Evolutionary conservation across 2,113 vertebrate species (phyloP).

Genomic region (human): DNA sequence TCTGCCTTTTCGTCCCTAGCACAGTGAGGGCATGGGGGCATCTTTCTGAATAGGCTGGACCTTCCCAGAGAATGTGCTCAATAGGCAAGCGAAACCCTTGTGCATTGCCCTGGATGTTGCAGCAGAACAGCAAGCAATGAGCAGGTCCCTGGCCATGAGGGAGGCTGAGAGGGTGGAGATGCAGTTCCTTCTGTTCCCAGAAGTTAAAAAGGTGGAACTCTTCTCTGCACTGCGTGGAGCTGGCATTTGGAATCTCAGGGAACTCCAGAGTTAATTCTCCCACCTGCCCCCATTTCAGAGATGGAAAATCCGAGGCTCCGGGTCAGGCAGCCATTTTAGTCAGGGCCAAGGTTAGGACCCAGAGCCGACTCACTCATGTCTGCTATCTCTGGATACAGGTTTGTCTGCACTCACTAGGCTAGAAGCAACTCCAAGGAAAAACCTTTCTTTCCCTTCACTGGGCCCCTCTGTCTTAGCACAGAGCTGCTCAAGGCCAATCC

Average conservation of each 20-base stretch:
- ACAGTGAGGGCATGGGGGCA: too few relatives aligned
- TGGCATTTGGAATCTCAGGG: not conserved
- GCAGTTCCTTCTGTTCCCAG: not conserved
- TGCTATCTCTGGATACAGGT: not conserved
- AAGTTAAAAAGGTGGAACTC: not conserved
- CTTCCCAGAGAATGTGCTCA: not conserved
- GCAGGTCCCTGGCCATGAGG: not conserved
- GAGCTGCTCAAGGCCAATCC: not conserved
- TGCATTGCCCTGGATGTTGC: not conserved
- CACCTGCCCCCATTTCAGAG: not conserved
- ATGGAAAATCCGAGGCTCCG: not conserved
- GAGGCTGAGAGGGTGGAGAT: not conserved
- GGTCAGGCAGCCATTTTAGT: not conserved
- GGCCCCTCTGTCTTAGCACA: not conserved
- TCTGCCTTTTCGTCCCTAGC: not conserved
- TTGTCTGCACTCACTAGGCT: not conserved
- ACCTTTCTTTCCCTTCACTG: not conserved
- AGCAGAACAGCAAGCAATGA: not conserved
- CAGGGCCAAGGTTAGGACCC: not conserved
- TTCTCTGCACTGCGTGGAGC: not conserved
- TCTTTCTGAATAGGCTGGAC: not conserved
- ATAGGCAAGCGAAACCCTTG: not conserved
- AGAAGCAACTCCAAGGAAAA: not conserved
- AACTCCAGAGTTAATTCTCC: not conserved
- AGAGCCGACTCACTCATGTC: not conserved